Base-by-base conservation (phyloP, 2,888 invertebrate genomes). In the Leptopilina drosophilae region DNA sequence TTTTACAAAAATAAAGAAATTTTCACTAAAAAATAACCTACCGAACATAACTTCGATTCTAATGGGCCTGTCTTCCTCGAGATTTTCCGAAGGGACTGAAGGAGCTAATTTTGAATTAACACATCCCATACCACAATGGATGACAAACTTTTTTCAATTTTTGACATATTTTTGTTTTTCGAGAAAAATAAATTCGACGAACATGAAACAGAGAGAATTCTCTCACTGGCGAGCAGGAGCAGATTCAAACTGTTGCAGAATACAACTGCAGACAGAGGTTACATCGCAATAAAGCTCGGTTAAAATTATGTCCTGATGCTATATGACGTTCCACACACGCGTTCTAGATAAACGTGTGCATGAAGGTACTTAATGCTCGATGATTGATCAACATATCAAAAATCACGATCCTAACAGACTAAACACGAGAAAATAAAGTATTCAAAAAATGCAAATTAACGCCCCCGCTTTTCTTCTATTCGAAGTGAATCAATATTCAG, bases 41-140 rank as follows among this genome's bases (percentile, higher is more conserved):
- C 90, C 90, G 76, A 88, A 86, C 87, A 88, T 88, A 73, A 88
- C 82, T 86, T 89, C 87, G 78, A 88, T 82, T 81, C 82, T 84
- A 67, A 89, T 84, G 33, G 88, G 87, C 65, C 85, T 80, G 77
- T 84, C 33, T 33, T 33, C 83, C 79, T 87, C 86, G 81, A 73
- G 80, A 77, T 81, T 77, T 62, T 64, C 76, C 69, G 80, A 78
- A 77, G 78, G 77, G 76, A 83, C 81, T 78, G 85, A 79, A 79
- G 65, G 79, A 40, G 64, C 82, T 62, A 73, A 81, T 80, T 80
- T 78, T 84, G 67, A 90, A 82, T 87, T 88, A 84, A 88, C 87
- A 84, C 89, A 90, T 90, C 90, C 91, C 90, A 91, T 90, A 85
- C 86, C 89, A 87, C 85, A 76, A 64, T 20, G 65, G 66, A 76